Conservation (phyloP, 2,888 invertebrate species). For the Mellilla xanthometata region DNA sequence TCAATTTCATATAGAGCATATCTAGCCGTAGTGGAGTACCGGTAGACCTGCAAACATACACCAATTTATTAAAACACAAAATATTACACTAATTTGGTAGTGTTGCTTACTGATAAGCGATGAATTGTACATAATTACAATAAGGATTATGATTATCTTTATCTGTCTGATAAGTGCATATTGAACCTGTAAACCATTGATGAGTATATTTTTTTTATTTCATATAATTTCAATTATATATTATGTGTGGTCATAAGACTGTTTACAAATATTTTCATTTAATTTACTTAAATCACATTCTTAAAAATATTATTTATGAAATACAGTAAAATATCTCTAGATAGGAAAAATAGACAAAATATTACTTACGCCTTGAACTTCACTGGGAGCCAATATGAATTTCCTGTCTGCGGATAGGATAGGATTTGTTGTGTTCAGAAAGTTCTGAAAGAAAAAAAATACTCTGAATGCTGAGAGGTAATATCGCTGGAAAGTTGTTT, state of each 20-base stretch:
- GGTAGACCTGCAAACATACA: constrained; percentile 79
- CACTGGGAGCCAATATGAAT: constrained; percentile 70
- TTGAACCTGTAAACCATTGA: too few species aligned
- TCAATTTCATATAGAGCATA: constrained; percentile 84
- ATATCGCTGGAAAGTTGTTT: too few species aligned
- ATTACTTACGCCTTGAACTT: constrained; percentile 61
- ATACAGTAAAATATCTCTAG: too few species aligned
- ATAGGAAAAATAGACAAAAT: too few species aligned
- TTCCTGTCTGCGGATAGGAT: constrained; percentile 68
- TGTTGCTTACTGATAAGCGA: constrained; percentile 13
- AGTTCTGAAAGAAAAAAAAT: constrained; percentile 52
- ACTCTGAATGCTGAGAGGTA: too few species aligned
- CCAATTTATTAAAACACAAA: background rate
- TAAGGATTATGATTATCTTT: constrained; percentile 25
- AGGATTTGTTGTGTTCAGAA: constrained; percentile 65
- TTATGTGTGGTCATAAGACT: too few species aligned
- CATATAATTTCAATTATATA: too few species aligned
- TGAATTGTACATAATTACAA: constrained; percentile 13
- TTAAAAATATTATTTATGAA: too few species aligned
- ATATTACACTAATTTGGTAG: background rate
- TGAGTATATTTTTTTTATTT: too few species aligned
- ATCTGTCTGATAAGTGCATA: constrained; percentile 19
- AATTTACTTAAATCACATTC: too few species aligned
- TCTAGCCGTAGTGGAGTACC: constrained; percentile 85
- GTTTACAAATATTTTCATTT: too few species aligned